Conservation (phyloP, 2,113 vertebrate species). For the Oreochromis aureus region DNA sequence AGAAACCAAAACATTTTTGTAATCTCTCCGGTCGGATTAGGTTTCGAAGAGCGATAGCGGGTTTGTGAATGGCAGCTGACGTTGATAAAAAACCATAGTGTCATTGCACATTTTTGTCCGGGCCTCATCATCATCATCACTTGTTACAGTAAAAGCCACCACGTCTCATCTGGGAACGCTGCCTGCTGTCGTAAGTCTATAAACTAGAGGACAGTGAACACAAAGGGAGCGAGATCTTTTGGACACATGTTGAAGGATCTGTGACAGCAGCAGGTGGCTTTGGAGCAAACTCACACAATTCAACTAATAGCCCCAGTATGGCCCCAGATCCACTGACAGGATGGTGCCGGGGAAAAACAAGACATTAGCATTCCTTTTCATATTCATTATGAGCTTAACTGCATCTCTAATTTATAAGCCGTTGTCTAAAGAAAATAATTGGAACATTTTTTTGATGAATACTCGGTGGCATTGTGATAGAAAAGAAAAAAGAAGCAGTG, state of each 20-base stretch:
- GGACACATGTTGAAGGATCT: conserved; percentile 23
- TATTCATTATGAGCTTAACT: not conserved
- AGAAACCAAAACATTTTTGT: conserved; percentile 45
- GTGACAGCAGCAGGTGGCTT: conserved; percentile 24
- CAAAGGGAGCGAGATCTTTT: not conserved
- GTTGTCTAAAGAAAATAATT: not conserved
- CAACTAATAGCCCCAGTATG: not conserved
- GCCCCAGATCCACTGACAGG: not conserved
- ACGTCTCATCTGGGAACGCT: conserved; percentile 13
- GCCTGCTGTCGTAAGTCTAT: conserved; percentile 2
- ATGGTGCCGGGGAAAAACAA: not conserved
- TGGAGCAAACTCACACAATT: not conserved
- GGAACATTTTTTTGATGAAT: not conserved
- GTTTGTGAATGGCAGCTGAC: conserved; percentile 10
- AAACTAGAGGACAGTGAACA: not conserved
- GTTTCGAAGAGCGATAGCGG: conserved; percentile 10
- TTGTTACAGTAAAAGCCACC: conserved; percentile 4
- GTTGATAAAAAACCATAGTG: not conserved
- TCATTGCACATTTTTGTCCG: conserved; percentile 6
- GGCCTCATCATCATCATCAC: conserved; percentile 15
- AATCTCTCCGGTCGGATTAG: conserved; percentile 60
- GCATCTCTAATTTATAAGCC: not conserved
- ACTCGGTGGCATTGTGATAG: not conserved
- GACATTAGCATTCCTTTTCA: not conserved
- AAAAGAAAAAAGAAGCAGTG: conserved; percentile 12